phyloP scores from a whole-genome alignment of 2,888 invertebrate species.

The Drosophila aldrichi region DNA sequence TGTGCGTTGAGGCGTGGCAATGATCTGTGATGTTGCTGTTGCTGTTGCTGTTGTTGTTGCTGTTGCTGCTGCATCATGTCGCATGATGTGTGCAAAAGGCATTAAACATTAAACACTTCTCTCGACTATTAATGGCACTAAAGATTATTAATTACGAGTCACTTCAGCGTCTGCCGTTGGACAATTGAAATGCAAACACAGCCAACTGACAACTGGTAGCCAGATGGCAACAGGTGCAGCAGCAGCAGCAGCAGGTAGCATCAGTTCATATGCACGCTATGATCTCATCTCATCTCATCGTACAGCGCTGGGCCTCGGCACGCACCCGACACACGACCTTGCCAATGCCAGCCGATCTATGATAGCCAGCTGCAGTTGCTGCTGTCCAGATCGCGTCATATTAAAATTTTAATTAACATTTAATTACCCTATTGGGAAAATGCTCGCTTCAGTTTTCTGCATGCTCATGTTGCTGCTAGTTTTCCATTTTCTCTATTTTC shows the following conservation, averaged over 20 bases:
- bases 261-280: slow-evolving; percentile 47
- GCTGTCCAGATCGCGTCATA: slow-evolving; percentile 40
- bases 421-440: slow-evolving; percentile 44
- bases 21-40: slow-evolving; percentile 21
- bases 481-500: slow-evolving; percentile 22
- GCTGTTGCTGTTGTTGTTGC: slow-evolving; percentile 15
- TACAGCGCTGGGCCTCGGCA: slow-evolving; percentile 44
- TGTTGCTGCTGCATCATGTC: slow-evolving; percentile 47
- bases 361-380: slow-evolving; percentile 29
- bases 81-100: slow-evolving; percentile 68
- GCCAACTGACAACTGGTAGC: slow-evolving; percentile 34
- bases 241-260: not conserved
- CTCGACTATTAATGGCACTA: slow-evolving; percentile 63
- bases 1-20: slow-evolving; percentile 36
- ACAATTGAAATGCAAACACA: slow-evolving; percentile 68
- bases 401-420: slow-evolving; percentile 68
- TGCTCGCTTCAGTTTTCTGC: slow-evolving; percentile 25
- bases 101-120: slow-evolving; percentile 52
- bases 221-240: slow-evolving; percentile 60
- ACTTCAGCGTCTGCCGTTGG: slow-evolving; percentile 32
- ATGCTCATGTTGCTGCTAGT: slow-evolving; percentile 29
- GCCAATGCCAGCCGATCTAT: slow-evolving; percentile 34
- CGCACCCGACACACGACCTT: slow-evolving; percentile 71
- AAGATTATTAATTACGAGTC: slow-evolving; percentile 66
- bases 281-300: slow-evolving; percentile 65